Conservation (phyloP, 1,140 invertebrate species). For the Heterodera carotae region DNA sequence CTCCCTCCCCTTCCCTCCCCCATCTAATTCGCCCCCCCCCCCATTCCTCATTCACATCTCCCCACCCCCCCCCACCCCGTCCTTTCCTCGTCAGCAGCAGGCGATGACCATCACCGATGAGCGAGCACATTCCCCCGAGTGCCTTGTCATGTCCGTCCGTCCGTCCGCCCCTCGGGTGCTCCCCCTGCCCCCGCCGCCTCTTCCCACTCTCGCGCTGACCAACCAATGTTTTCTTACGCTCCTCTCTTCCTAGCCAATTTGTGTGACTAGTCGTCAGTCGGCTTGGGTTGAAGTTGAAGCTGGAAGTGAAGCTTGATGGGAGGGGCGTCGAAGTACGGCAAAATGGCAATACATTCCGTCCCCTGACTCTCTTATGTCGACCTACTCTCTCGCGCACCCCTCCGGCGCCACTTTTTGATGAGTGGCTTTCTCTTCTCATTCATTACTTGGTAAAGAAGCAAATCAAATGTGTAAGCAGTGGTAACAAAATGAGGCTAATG, state of each 20-base stretch:
- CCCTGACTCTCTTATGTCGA: background rate
- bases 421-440: background rate
- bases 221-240: background rate
- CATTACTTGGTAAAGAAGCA: constrained; percentile 5
- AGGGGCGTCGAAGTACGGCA: background rate
- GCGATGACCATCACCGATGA: constrained; percentile 6
- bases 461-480: too few species aligned
- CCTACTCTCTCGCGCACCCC: background rate
- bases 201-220: background rate
- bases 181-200: too few species aligned
- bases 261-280: background rate
- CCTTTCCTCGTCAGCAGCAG: background rate
- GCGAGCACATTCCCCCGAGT: background rate
- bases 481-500: too few species aligned
- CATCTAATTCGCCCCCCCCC: background rate
- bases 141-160: background rate
- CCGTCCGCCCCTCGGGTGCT: too few species aligned
- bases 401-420: background rate
- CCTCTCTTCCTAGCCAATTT: background rate
- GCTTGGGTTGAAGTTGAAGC: background rate
- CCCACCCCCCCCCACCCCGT: background rate
- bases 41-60: background rate
- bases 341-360: background rate
- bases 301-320: background rate
- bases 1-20: background rate